Evolutionary conservation across 2,888 invertebrate genomes (phyloP).

Genomic region (Copidosoma aretas): DNA sequence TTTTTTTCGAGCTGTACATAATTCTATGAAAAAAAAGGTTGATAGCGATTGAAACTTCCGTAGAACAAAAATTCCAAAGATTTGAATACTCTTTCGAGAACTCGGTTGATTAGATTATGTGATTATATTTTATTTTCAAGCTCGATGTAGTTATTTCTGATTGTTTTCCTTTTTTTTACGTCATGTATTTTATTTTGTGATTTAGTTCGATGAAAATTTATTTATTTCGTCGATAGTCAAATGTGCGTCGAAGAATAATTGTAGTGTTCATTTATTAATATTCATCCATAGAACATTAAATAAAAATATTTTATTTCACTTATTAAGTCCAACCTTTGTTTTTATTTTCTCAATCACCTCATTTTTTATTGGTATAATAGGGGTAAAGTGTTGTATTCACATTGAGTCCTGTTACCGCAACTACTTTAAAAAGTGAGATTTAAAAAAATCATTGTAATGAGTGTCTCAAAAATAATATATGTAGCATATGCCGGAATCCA

Average conservation of each 20-base stretch:
- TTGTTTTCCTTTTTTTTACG: not conserved
- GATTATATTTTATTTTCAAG: not conserved
- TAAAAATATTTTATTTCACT: constrained; percentile 24
- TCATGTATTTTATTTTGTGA: constrained; percentile 14
- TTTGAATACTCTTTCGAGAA: constrained; percentile 33
- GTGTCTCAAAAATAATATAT: too few relatives aligned
- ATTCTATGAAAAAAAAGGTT: constrained; percentile 32
- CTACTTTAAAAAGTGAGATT: too few relatives aligned
- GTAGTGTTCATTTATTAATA: constrained; percentile 18
- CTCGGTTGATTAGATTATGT: constrained; percentile 16
- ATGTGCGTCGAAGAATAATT: constrained; percentile 1
- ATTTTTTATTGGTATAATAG: too few relatives aligned
- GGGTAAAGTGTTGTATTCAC: not conserved
- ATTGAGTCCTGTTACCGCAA: too few relatives aligned
- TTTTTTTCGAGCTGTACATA: constrained; percentile 35
- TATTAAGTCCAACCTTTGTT: constrained; percentile 3
- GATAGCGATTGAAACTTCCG: constrained; percentile 20
- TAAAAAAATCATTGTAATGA: too few relatives aligned
- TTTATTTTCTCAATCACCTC: not conserved
- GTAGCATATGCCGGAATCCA: too few relatives aligned
- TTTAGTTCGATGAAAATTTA: constrained; percentile 14
- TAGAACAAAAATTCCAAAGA: constrained; percentile 35
- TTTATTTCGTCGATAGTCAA: constrained; percentile 5
- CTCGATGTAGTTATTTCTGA: not conserved
- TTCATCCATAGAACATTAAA: constrained; percentile 12